These are phyloP conservation scores for Apamea sordens DNA, from an alignment of 2,888 invertebrate genomes.

Conservation along the genomic window DNA sequence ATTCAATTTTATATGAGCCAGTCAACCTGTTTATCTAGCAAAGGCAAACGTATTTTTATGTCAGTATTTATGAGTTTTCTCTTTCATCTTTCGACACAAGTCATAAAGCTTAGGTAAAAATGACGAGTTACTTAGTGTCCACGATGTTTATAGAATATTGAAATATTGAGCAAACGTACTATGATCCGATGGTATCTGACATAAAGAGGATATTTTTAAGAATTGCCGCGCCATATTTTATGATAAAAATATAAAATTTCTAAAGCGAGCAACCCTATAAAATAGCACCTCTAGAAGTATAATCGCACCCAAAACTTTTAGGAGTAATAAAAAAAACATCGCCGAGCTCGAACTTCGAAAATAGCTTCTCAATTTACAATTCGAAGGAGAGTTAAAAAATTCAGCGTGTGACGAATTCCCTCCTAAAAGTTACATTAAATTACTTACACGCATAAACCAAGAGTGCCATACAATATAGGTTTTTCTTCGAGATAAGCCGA, in stretches of 20 bases:
- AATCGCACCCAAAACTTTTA: constrained; percentile 37
- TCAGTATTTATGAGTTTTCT: constrained; percentile 48
- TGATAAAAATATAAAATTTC: constrained; percentile 25
- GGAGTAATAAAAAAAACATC: constrained; percentile 37
- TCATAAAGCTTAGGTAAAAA: constrained; percentile 55
- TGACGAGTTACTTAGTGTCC: constrained; percentile 50
- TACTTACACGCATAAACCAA: constrained; percentile 69
- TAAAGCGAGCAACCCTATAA: constrained; percentile 26
- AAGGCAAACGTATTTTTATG: constrained; percentile 52
- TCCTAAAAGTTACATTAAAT: constrained; percentile 70
- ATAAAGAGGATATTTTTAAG: constrained; percentile 42
- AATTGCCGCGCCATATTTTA: constrained; percentile 34
- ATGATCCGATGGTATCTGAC: constrained; percentile 9
- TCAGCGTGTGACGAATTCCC: constrained; percentile 57
- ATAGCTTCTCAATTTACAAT: constrained; percentile 47
- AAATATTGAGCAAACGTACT: constrained; percentile 40
- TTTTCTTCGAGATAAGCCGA: constrained; percentile 75
- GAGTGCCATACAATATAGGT: constrained; percentile 70
- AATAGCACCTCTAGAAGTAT: constrained; percentile 27
- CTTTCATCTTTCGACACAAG: constrained; percentile 47
- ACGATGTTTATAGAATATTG: constrained; percentile 50
- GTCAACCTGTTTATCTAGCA: constrained; percentile 42
- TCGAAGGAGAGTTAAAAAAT: constrained; percentile 53
- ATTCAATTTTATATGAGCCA: constrained; percentile 42
- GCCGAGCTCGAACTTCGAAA: constrained; percentile 34